These are phyloP conservation scores for Thymelicus lineola DNA, from an alignment of 2,888 invertebrate species.

Conservation along the genomic window DNA sequence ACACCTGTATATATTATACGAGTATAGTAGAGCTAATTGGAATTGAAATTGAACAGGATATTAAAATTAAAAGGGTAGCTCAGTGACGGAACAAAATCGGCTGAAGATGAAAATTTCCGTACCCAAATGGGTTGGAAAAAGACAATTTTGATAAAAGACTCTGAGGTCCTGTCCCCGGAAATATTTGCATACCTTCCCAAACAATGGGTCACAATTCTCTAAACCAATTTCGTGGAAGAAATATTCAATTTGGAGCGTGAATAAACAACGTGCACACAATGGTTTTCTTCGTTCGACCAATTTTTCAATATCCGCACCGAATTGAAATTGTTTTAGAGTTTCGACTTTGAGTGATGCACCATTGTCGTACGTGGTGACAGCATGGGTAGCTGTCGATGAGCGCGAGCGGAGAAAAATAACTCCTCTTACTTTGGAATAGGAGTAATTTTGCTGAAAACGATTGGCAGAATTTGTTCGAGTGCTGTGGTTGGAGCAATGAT, in stretches of 20 bases:
- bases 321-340: constrained; percentile 32
- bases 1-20: too few relatives aligned
- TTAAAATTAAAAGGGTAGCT: neutral
- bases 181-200: constrained; percentile 14
- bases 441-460: neutral
- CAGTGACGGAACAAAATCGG: neutral
- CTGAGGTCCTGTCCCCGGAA: neutral
- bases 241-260: constrained; percentile 27
- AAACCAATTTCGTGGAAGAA: constrained; percentile 24
- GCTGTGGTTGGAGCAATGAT: constrained; percentile 20
- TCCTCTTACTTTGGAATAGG: neutral
- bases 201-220: constrained; percentile 14
- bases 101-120: neutral
- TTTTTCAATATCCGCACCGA: constrained; percentile 28
- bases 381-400: constrained; percentile 5
- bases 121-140: constrained; percentile 1
- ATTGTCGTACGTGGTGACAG: constrained; percentile 7
- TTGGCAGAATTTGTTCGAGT: neutral
- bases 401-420: neutral
- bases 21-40: too few relatives aligned
- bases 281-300: constrained; percentile 18
- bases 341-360: constrained; percentile 29
- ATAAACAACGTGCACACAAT: constrained; percentile 24
- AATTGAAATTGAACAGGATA: neutral
- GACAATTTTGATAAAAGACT: constrained; percentile 7